Base-by-base conservation (phyloP, 2,797 vertebrate species). In the Schizopygopsis pylzovi region DNA sequence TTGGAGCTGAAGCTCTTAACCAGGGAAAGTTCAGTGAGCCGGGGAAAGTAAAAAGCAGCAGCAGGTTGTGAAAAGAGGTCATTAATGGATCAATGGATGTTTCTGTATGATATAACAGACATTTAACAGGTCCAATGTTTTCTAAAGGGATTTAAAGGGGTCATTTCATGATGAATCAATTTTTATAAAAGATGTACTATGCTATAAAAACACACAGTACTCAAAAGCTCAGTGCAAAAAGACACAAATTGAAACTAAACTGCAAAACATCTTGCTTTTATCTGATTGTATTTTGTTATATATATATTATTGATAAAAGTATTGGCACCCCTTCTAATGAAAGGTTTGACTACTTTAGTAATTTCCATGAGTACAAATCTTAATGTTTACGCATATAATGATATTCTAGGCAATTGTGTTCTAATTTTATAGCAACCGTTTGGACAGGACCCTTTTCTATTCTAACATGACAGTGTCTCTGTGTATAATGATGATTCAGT, bases 21-120 rank as follows among this genome's bases (percentile, higher is more conserved):
- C 77, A n/a, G 20, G 41, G 41, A 85, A 78, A 84, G 88, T 68
- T 87, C 76, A 84, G 41, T 10, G 37, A 88, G 79, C 61, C 41
- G 6, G 28, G 52, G 85, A 49, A 82, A 67, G 63, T 12, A 72
- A 70, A 78, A n/a, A 18, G 9, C 59, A 52, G 37, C 15, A 41
- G 45, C 77, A 9, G 59, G 20, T 54, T 65, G 25, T 67, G 20
- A 49, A 63, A 75, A 56, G 25, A n/a, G 45, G 75, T 33, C 49
- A 16, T 78, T 76, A 65, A 52, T 83, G 59, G 45, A n/a, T n/a
- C n/a, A 43, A 56, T 37, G 18, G 25, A 70, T 52, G 33, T 78
- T 70, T 84, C 16, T 43, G 6, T 76, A 39, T 20, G 16, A 65
- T 28, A 65, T 25, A 76, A 39, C 71, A 59, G 18, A 41, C n/a